These are phyloP conservation scores for Babylonia areolata DNA, from an alignment of 1,140 invertebrate genomes.

Conservation along the genomic window DNA sequence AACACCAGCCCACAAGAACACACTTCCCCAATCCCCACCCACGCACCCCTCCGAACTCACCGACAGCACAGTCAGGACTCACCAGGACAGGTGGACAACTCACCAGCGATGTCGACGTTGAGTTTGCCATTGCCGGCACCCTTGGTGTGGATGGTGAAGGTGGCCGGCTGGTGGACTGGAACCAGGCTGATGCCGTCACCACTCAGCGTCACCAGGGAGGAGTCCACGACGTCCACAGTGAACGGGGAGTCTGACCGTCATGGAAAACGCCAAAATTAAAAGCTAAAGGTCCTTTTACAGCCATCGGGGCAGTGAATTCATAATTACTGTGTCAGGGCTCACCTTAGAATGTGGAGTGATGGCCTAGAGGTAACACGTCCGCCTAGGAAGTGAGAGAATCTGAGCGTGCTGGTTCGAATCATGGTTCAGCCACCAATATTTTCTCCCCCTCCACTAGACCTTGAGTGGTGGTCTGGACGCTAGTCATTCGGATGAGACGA, in stretches of 20 bases:
- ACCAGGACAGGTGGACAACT: slow-evolving; percentile 43
- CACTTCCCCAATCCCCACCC: not conserved
- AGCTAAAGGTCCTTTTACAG: too few relatives aligned
- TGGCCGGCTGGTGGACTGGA: slow-evolving; percentile 80
- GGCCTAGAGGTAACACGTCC: too few relatives aligned
- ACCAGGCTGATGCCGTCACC: slow-evolving; percentile 83
- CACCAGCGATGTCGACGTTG: slow-evolving; percentile 76
- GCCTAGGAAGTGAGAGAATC: too few relatives aligned
- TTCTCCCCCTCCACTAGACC: too few relatives aligned
- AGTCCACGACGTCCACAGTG: slow-evolving; percentile 77
- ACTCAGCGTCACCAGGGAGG: slow-evolving; percentile 77
- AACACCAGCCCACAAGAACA: not conserved
- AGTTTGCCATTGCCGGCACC: slow-evolving; percentile 76
- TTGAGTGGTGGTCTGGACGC: too few relatives aligned
- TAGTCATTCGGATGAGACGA: too few relatives aligned
- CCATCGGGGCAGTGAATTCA: too few relatives aligned
- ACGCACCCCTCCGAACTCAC: not conserved
- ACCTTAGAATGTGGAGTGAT: too few relatives aligned
- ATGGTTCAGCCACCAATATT: too few relatives aligned
- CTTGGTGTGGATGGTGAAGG: slow-evolving; percentile 79
- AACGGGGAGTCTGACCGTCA: slow-evolving; percentile 79
- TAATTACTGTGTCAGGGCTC: too few relatives aligned
- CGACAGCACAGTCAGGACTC: not conserved
- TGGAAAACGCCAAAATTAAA: too few relatives aligned
- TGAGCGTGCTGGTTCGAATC: too few relatives aligned